A percentile compares a stretch with the other conserved stretches of the same genome.
Conservation (phyloP, 2,113 vertebrate genomes). For the Hydrolagus affinis region DNA sequence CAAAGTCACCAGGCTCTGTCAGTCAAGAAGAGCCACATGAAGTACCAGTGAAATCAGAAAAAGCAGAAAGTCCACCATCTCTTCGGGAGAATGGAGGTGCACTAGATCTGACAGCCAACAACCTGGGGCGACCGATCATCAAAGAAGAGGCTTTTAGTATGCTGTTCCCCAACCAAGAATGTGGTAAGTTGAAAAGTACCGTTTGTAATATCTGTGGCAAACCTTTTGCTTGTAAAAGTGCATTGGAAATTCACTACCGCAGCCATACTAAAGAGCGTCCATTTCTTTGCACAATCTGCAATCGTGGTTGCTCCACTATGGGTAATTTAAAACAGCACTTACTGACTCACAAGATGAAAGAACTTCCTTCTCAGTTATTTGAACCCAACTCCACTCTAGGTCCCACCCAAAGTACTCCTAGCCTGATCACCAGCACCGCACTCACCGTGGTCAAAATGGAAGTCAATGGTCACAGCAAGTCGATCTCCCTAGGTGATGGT, state of each 20-base stretch:
- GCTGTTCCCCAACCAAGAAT: constrained; percentile 91
- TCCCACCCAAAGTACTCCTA: constrained; percentile 77
- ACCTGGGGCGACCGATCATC: constrained; percentile 68
- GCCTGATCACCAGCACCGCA: constrained; percentile 73
- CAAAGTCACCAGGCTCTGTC: constrained; percentile 75
- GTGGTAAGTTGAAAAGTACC: constrained; percentile 73
- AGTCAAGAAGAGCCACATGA: constrained; percentile 71
- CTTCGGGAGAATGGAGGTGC: constrained; percentile 75
- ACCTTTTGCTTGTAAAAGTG: constrained; percentile 67
- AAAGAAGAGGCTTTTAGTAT: constrained; percentile 94
- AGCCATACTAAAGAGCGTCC: constrained; percentile 73
- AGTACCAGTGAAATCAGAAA: constrained; percentile 84
- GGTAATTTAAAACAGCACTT: constrained; percentile 77
- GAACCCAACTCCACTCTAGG: constrained; percentile 66
- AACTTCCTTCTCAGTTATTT: constrained; percentile 67
- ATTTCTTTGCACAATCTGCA: constrained; percentile 64
- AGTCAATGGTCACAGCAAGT: constrained; percentile 91
- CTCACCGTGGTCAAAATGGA: constrained; percentile 94
- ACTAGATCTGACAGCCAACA: constrained; percentile 87
- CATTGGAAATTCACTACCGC: constrained; percentile 63
- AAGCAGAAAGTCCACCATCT: constrained; percentile 76
- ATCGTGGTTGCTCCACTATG: constrained; percentile 69
- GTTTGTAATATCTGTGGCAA: constrained; percentile 67
- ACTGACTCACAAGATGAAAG: constrained; percentile 65
- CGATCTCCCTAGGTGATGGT: constrained; percentile 72